Percentiles rank a stretch among this genome's conserved stretches.
These are phyloP conservation scores for Patella depressa DNA, from an alignment of 2,888 invertebrate genomes.

Conservation along the genomic window DNA sequence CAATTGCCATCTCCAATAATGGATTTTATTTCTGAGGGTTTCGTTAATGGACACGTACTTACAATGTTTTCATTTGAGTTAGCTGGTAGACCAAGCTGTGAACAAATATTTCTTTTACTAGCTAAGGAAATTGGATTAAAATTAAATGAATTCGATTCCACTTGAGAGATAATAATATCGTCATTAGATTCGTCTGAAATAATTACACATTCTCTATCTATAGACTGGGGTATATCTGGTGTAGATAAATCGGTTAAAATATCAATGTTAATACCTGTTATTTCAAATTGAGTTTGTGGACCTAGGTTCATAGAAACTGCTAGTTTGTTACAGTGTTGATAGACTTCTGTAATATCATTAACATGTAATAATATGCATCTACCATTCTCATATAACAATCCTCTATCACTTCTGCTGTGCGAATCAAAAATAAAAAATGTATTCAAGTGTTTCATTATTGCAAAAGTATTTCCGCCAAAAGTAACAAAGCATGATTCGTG, in stretches of 20 bases:
- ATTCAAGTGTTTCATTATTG: slow-evolving; percentile 1
- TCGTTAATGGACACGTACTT: not conserved
- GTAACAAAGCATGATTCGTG: not conserved
- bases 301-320: not conserved
- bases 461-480: not conserved
- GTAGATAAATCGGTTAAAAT: not conserved
- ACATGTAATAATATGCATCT: not conserved
- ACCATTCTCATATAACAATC: not conserved
- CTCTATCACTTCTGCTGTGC: not conserved
- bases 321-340: not conserved
- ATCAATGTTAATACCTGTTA: not conserved
- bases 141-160: not conserved
- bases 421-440: not conserved
- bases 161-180: not conserved
- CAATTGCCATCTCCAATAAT: not conserved
- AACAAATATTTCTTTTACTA: not conserved
- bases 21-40: not conserved
- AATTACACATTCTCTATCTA: no score
- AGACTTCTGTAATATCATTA: not conserved
- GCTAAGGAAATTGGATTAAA: not conserved
- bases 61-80: not conserved
- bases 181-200: not conserved
- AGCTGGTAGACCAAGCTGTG: not conserved
- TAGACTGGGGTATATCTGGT: not conserved
- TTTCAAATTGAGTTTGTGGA: not conserved